Percentiles rank a stretch among this genome's conserved stretches.
Evolutionary conservation across 2,888 invertebrate genomes (phyloP).

Genomic region (Theodoxus fluviatilis): DNA sequence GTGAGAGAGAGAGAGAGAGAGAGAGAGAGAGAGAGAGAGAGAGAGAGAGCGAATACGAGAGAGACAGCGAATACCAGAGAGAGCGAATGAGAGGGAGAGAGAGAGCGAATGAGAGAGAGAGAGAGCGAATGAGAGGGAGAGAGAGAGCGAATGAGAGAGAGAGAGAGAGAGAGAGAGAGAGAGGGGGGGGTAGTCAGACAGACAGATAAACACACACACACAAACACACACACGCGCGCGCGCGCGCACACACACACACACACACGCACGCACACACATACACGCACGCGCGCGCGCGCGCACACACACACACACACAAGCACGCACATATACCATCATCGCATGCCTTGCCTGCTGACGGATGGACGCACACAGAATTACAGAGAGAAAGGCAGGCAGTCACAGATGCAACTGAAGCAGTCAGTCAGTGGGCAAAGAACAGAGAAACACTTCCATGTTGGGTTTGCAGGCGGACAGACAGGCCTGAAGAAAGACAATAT

Average conservation of each 20-base stretch:
- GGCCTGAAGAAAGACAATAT: no score
- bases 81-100: constrained; percentile 2
- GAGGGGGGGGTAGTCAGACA: constrained; percentile 21
- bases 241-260: not conserved
- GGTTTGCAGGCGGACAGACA: no score
- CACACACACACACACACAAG: constrained; percentile 14
- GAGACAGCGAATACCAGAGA: not conserved
- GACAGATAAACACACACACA: not conserved
- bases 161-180: constrained; percentile 7
- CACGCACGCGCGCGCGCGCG: constrained; percentile 12
- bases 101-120: constrained; percentile 17
- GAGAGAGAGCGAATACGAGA: not conserved
- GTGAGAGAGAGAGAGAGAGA: constrained; percentile 5
- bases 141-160: constrained; percentile 24
- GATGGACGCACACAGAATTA: no score
- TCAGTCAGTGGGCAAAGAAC: no score
- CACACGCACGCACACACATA: constrained; percentile 20
- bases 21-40: not conserved
- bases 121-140: constrained; percentile 18
- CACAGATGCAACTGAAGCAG: no score
- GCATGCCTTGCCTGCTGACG: no score
- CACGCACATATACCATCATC: not conserved
- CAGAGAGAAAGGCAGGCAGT: no score
- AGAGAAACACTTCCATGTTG: no score
- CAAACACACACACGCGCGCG: not conserved